Conservation (phyloP, 2,797 vertebrate species). For the Bovichtus diacanthus region DNA sequence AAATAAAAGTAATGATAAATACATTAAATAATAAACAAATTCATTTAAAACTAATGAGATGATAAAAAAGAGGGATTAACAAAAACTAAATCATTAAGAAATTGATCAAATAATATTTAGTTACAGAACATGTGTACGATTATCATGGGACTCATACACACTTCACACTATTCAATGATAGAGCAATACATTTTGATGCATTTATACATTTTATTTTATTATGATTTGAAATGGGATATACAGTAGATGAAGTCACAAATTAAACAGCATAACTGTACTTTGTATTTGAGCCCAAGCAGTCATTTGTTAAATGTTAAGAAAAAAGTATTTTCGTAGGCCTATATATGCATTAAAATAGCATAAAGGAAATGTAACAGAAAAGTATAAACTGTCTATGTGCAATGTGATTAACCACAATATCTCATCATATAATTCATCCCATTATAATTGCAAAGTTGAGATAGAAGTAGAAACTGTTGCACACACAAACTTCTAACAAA, state of each 20-base stretch:
- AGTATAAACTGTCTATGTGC: not conserved
- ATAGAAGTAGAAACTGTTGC: not conserved
- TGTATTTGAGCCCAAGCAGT: not conserved
- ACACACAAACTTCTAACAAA: not conserved
- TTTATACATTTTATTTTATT: slow-evolving; percentile 2
- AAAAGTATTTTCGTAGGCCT: not conserved
- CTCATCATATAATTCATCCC: not conserved
- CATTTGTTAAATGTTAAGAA: not conserved
- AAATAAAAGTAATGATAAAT: not conserved
- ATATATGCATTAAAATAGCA: not conserved
- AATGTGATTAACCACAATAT: not conserved
- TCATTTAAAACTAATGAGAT: not conserved
- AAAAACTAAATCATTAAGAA: not conserved
- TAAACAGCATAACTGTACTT: not conserved
- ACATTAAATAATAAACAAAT: not conserved
- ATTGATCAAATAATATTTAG: too few species aligned
- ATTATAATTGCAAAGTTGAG: slow-evolving; percentile 7
- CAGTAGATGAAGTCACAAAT: not conserved
- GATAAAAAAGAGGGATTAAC: not conserved
- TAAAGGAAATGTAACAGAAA: not conserved
- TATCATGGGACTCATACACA: not conserved
- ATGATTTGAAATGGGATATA: not conserved
- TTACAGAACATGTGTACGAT: too few species aligned
- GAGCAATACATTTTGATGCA: not conserved
- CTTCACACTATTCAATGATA: not conserved